These are phyloP conservation scores for Frieseomelitta varia DNA, from an alignment of 1,140 invertebrate species.

Conservation along the genomic window DNA sequence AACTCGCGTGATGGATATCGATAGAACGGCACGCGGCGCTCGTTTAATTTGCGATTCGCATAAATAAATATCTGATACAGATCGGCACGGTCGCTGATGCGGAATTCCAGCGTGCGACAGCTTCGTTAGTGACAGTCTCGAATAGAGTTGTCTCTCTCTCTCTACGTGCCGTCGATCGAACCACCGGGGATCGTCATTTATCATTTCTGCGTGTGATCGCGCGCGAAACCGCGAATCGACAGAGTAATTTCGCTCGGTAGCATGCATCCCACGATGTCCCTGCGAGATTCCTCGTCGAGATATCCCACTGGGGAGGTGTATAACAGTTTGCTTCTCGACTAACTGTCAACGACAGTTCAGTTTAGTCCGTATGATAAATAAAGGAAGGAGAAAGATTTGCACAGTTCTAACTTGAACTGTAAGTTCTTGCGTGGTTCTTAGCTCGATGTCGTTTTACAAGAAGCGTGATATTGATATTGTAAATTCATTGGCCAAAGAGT, in stretches of 20 bases:
- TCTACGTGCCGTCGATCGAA: neutral
- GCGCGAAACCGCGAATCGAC: slow-evolving; percentile 41
- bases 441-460: too few relatives aligned
- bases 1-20: slow-evolving; percentile 9
- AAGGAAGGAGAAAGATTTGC: too few relatives aligned
- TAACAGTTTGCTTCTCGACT: too few relatives aligned
- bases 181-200: slow-evolving; percentile 34
- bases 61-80: slow-evolving; percentile 49
- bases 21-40: neutral
- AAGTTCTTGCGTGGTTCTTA: too few relatives aligned
- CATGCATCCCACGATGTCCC: too few relatives aligned
- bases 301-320: too few relatives aligned
- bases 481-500: too few relatives aligned
- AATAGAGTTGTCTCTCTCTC: slow-evolving; percentile 25
- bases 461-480: too few relatives aligned
- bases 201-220: slow-evolving; percentile 23
- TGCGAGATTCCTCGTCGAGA: too few relatives aligned
- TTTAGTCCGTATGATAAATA: too few relatives aligned
- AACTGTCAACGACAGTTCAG: too few relatives aligned
- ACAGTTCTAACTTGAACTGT: too few relatives aligned
- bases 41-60: slow-evolving; percentile 22
- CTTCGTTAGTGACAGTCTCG: slow-evolving; percentile 41
- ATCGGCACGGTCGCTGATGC: slow-evolving; percentile 11
- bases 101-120: slow-evolving; percentile 35
- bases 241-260: slow-evolving; percentile 28